Evolutionary conservation across 2,797 vertebrate genomes (phyloP).

Genomic region (Pipistrellus nathusii): DNA sequence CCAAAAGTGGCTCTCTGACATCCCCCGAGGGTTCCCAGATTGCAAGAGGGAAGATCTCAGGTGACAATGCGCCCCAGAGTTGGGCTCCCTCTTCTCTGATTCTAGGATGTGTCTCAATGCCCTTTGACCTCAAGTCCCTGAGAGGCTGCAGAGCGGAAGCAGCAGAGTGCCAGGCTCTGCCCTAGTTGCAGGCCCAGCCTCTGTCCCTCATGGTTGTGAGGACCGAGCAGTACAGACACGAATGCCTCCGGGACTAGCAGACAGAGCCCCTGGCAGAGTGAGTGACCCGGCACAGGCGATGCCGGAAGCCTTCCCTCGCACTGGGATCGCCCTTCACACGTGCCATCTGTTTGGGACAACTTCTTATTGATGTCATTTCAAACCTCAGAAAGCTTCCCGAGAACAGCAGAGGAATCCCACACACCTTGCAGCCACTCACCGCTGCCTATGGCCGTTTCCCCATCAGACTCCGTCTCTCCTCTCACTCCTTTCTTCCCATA

Average conservation of each 20-base stretch:
- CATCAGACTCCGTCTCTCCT: rapidly evolving
- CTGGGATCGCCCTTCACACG: neutral
- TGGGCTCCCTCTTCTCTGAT: too few species aligned
- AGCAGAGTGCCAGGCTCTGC: rapidly evolving
- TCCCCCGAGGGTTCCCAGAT: too few species aligned
- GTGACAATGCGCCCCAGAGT: too few species aligned
- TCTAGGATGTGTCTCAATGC: too few species aligned
- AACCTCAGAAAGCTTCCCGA: neutral
- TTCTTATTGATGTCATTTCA: neutral
- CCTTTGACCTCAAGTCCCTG: neutral
- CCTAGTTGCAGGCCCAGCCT: neutral
- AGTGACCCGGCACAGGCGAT: rapidly evolving
- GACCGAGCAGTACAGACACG: neutral
- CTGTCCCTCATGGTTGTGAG: rapidly evolving
- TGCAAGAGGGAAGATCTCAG: too few species aligned
- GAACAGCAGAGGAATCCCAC: neutral
- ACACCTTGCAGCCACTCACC: rapidly evolving
- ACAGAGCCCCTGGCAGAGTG: rapidly evolving
- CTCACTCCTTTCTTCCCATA: too few species aligned
- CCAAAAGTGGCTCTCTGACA: too few species aligned
- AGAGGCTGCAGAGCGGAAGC: rapidly evolving
- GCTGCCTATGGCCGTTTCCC: rapidly evolving
- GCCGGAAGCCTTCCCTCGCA: rapidly evolving
- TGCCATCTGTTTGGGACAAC: neutral
- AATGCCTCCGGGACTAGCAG: neutral